Conservation (phyloP, 2,888 invertebrate species). For the Caenorhabditis sp. region DNA sequence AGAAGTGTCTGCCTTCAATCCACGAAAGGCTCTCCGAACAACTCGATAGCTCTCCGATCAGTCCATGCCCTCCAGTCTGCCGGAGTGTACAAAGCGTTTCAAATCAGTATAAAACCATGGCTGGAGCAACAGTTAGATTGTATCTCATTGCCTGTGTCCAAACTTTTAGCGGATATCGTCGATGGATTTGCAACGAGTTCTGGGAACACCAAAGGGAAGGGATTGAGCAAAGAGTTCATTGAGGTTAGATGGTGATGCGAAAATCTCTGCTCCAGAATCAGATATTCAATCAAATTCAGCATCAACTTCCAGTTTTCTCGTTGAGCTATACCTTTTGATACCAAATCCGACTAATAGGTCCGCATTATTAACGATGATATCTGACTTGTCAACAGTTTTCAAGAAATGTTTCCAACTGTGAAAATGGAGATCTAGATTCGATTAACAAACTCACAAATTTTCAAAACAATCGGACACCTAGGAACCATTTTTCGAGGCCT, state of each 20-base stretch:
- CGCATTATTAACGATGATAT: too few relatives aligned
- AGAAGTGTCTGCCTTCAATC: conserved; percentile 32
- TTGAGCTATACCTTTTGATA: too few relatives aligned
- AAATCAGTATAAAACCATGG: conserved; percentile 57
- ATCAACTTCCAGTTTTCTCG: too few relatives aligned
- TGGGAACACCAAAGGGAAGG: background rate
- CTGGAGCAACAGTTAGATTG: conserved; percentile 49
- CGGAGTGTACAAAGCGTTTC: conserved; percentile 40
- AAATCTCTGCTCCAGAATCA: too few relatives aligned
- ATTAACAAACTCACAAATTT: too few relatives aligned
- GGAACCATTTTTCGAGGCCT: too few relatives aligned
- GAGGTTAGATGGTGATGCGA: conserved; percentile 3
- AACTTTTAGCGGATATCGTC: conserved; percentile 40
- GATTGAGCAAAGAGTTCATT: conserved; percentile 35
- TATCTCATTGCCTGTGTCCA: conserved; percentile 40
- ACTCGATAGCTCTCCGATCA: conserved; percentile 51
- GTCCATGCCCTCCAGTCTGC: conserved; percentile 56
- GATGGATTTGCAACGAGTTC: conserved; percentile 46
- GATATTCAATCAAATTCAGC: too few relatives aligned
- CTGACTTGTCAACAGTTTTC: too few relatives aligned
- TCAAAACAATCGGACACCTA: too few relatives aligned
- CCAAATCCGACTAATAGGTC: too few relatives aligned
- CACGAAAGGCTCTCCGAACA: conserved; percentile 27
- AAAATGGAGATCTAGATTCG: too few relatives aligned
- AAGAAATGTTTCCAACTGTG: too few relatives aligned